Conservation (phyloP, 2,113 vertebrate species). For the Emydura subglobosa region DNA sequence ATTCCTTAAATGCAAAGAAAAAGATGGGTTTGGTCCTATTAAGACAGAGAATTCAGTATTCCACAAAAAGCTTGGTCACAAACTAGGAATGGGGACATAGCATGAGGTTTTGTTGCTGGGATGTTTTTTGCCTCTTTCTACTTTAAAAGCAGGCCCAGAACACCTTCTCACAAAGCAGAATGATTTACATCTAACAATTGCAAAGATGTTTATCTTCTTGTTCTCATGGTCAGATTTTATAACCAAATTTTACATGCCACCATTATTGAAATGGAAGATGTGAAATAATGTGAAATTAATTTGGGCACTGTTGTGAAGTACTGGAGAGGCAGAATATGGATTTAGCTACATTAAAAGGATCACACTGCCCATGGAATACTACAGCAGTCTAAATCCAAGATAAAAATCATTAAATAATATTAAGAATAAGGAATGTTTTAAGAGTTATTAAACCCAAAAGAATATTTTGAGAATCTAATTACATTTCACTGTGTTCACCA, state of each 20-base stretch:
- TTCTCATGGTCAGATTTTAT: neutral
- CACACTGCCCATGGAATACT: neutral
- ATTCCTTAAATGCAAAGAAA: too few species aligned
- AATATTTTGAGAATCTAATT: neutral
- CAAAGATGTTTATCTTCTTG: neutral
- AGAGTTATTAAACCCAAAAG: neutral
- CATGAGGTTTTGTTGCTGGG: neutral
- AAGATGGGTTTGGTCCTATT: neutral
- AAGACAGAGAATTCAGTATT: neutral
- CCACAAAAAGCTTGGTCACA: neutral
- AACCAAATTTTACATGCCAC: neutral
- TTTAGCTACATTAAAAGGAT: neutral
- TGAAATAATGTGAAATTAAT: neutral
- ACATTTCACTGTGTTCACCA: neutral
- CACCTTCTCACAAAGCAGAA: neutral
- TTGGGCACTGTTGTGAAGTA: neutral
- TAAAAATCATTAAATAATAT: neutral
- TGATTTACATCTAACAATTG: neutral
- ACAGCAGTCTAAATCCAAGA: neutral
- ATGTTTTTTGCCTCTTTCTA: neutral
- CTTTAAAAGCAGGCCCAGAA: neutral
- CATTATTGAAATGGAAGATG: neutral
- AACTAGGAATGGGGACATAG: neutral
- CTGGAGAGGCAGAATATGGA: neutral
- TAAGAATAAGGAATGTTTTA: neutral